Base-by-base conservation (phyloP, 2,797 vertebrate genomes). In the Sparidentex hasta region DNA sequence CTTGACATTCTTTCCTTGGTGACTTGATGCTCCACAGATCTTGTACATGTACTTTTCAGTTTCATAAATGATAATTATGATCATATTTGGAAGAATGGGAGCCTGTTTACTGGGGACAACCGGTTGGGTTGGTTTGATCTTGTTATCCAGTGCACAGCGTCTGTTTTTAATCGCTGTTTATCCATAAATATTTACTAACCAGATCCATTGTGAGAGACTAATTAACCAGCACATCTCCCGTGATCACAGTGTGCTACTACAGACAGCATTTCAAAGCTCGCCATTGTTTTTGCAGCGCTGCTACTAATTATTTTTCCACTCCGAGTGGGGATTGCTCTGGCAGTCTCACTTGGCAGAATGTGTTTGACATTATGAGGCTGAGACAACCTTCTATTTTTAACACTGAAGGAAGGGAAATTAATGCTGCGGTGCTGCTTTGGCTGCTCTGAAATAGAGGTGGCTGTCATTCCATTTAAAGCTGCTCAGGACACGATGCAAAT, bases 301-400 rank as follows among this genome's bases (percentile, higher is more conserved):
- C 11, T 59, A 18, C 50, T 64, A 29, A 76, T 69, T 33, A 7
- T 59, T 82, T 79, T 81, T 52, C 62, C 77, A 62, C 72, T 65
- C 38, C 0, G 7, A 51, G 48, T 61, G 13, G 47, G 12, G 25
- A 62, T 38, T 20, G 2, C 3, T 54, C 44, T 64, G 41, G 29
- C 25, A 64, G 43, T 50, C 65, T 86, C 8, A 51, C 46, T 65
- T 21, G 11, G 64, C 67, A 69, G 48, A 86, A 62, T 76, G 64
- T 52, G 38, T 59, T 46, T 59, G 57, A 82, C 59, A 41, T 70
- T 21, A 74, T 70, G 63, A 65, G 23, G 12, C 25, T 38, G 54
- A 72, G 18, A 65, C n/a, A 52, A 67, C 4, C 54, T 50, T 11
- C 77, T 83, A 81, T 85, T 85, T 87, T 86, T 74, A 85, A 61